A percentile compares a stretch with the other conserved stretches of the same genome.
These are phyloP conservation scores for Varanus komodoensis DNA, from an alignment of 2,113 vertebrate genomes.

Conservation along the genomic window DNA sequence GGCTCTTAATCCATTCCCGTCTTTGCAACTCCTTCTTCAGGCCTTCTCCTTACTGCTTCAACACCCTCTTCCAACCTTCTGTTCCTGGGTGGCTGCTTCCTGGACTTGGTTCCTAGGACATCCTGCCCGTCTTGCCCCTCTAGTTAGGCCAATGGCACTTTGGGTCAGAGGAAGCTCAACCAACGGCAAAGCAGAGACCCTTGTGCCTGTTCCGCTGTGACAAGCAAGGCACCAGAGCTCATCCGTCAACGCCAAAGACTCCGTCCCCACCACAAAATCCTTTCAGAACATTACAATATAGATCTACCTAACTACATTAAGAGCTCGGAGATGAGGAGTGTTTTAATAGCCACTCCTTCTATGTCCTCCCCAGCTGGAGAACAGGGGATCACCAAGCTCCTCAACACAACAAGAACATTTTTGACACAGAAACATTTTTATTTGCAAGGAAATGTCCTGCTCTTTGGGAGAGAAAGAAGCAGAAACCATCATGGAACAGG, in stretches of 20 bases:
- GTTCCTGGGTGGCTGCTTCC: too few species aligned
- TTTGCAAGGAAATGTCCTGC: not conserved
- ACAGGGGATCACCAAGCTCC: not conserved
- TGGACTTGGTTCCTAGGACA: not conserved
- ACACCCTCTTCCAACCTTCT: not conserved
- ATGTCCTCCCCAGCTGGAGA: not conserved
- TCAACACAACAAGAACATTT: not conserved
- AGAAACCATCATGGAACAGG: not conserved
- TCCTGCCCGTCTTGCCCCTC: not conserved
- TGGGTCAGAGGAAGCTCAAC: not conserved
- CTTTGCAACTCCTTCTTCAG: not conserved
- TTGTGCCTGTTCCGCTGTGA: not conserved
- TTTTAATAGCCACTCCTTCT: not conserved
- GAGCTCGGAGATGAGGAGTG: not conserved
- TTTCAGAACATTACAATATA: not conserved
- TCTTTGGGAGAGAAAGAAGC: too few species aligned
- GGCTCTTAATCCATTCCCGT: not conserved
- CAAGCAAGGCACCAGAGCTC: not conserved
- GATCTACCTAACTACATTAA: not conserved
- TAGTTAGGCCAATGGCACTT: not conserved
- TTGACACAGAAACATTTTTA: not conserved
- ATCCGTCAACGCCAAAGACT: not conserved
- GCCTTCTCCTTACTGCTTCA: not conserved
- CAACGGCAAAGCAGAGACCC: not conserved
- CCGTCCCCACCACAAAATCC: not conserved